A percentile compares a stretch with the other conserved stretches of the same genome.
Conservation (phyloP, 2,888 invertebrate species). For the Clanis bilineata region DNA sequence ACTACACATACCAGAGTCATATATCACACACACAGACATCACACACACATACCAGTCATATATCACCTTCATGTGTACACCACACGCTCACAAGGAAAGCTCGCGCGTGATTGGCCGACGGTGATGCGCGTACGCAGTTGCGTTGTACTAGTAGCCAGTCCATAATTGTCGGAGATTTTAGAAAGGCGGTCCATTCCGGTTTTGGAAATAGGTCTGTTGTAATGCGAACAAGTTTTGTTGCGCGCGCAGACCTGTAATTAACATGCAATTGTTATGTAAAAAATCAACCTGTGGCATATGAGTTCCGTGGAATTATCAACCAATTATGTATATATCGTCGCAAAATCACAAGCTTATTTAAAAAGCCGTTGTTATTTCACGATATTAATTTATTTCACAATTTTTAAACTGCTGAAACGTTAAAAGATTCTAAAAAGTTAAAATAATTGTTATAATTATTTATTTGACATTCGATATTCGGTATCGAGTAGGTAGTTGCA, state of each 20-base stretch:
- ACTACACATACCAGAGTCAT: slow-evolving; percentile 25
- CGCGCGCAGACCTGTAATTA: slow-evolving; percentile 3
- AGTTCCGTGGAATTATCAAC: neutral
- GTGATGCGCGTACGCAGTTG: slow-evolving; percentile 58
- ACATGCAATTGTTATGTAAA: slow-evolving; percentile 15
- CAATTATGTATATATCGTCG: neutral
- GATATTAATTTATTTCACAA: too few species aligned
- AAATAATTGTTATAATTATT: too few species aligned
- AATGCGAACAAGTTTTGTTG: slow-evolving; percentile 31
- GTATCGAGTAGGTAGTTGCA: too few species aligned
- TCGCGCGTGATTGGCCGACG: slow-evolving; percentile 43
- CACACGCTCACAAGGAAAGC: slow-evolving; percentile 38
- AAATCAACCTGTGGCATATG: neutral
- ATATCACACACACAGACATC: slow-evolving; percentile 28
- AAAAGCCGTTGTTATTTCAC: too few species aligned
- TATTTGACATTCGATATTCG: too few species aligned
- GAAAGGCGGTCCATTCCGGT: slow-evolving; percentile 65
- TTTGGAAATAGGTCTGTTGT: slow-evolving; percentile 50
- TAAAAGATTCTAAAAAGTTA: too few species aligned
- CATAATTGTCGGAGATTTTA: slow-evolving; percentile 76
- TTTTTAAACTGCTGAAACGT: too few species aligned
- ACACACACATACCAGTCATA: slow-evolving; percentile 25
- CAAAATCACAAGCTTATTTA: too few species aligned
- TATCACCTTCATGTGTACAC: slow-evolving; percentile 26
- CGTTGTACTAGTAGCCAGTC: slow-evolving; percentile 74